phyloP scores from a whole-genome alignment of 2,113 vertebrate genomes.

The Bujurquina vittata region DNA sequence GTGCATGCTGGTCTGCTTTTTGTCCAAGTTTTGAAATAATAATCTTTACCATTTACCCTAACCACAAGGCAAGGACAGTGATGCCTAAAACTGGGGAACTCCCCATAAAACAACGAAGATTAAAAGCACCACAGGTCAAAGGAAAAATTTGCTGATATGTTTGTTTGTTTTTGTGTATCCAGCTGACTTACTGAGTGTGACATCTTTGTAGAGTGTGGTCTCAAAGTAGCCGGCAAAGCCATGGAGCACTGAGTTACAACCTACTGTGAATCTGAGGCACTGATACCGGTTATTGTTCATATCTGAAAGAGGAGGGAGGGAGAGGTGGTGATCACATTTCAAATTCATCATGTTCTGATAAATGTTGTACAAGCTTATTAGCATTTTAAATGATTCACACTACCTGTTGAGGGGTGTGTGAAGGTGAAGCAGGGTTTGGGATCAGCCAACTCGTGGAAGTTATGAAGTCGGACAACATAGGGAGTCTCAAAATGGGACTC shows the following conservation, averaged over 20 bases:
- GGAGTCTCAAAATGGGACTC: constrained; percentile 94
- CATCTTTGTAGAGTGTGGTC: constrained; percentile 89
- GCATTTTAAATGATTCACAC: neutral
- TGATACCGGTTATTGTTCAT: constrained; percentile 92
- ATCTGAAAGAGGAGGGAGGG: constrained; percentile 54
- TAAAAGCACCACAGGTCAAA: neutral
- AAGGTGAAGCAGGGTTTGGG: constrained; percentile 92
- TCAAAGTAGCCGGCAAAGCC: constrained; percentile 95
- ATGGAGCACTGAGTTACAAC: constrained; percentile 90
- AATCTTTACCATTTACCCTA: neutral
- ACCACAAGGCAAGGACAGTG: fast-evolving
- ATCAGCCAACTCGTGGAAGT: constrained; percentile 90
- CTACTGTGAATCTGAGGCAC: constrained; percentile 84
- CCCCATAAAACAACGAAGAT: fast-evolving
- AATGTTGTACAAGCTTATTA: neutral
- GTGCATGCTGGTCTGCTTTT: too few relatives aligned
- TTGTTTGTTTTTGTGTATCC: neutral
- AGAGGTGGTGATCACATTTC: neutral
- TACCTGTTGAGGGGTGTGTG: constrained; percentile 87
- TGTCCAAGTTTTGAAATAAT: neutral
- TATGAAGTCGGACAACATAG: constrained; percentile 92
- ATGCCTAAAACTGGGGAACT: neutral
- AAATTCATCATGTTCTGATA: neutral
- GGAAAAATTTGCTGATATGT: neutral
- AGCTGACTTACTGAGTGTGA: constrained; percentile 87